phyloP scores from a whole-genome alignment of 2,113 vertebrate species.

The Tenebrosternarchus preto region DNA sequence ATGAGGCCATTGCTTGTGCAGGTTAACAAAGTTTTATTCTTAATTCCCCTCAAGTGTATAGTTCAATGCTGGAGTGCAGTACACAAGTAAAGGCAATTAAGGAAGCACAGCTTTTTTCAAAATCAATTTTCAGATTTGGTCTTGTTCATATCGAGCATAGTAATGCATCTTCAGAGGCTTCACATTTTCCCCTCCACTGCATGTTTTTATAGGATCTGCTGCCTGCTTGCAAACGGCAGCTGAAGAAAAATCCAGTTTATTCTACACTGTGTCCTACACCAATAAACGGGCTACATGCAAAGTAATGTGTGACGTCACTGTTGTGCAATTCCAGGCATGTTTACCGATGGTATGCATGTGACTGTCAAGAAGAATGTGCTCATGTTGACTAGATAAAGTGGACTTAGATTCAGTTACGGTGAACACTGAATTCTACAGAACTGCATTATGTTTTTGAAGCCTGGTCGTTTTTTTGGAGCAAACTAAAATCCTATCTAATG shows the following conservation, averaged over 20 bases:
- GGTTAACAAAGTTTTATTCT: neutral
- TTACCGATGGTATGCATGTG: slow-evolving; percentile 5
- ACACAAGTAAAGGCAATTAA: neutral
- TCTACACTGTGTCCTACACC: no score
- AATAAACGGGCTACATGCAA: no score
- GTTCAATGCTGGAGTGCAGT: neutral
- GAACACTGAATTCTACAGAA: slow-evolving; percentile 10
- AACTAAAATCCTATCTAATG: neutral
- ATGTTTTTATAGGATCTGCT: no score
- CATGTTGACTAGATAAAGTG: neutral
- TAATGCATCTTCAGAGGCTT: no score
- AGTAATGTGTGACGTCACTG: no score
- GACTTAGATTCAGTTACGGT: slow-evolving; percentile 3
- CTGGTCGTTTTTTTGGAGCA: neutral
- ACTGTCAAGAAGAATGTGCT: no score
- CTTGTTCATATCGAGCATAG: no score
- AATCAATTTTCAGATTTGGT: no score
- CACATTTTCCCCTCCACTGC: no score
- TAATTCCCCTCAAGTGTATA: neutral
- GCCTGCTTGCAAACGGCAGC: no score
- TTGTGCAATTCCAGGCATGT: no score
- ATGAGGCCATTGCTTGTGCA: slow-evolving; percentile 33
- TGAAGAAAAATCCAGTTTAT: no score
- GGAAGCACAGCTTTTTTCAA: neutral
- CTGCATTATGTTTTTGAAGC: neutral